Percentiles rank a stretch among this genome's conserved stretches.
phyloP scores from a whole-genome alignment of 2,113 vertebrate genomes.

The Setophaga petechia region DNA sequence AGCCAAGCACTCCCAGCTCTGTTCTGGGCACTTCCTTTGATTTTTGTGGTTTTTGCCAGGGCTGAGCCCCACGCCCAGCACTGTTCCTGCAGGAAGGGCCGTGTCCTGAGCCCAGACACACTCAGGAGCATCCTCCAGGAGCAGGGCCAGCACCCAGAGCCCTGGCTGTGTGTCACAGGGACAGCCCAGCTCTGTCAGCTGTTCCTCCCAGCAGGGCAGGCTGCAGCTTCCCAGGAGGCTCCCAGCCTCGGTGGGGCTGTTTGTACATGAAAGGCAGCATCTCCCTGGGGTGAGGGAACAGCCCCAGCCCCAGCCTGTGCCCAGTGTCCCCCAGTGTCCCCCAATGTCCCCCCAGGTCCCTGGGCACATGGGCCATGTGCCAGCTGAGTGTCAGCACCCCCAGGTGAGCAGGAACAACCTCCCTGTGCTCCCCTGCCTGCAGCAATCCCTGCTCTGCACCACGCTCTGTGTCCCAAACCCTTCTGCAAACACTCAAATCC shows the following conservation, averaged over 20 bases:
- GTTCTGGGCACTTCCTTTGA: neutral
- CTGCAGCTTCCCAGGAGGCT: neutral
- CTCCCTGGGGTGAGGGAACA: neutral
- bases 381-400: fast-evolving
- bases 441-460: neutral
- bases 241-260: neutral
- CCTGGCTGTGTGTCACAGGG: neutral
- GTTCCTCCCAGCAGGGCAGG: fast-evolving
- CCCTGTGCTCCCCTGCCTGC: neutral
- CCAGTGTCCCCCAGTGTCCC: neutral
- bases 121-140: neutral
- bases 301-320: neutral
- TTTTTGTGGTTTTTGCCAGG: neutral
- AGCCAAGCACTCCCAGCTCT: neutral
- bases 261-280: neutral
- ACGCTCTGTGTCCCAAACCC: neutral
- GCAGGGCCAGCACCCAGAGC: neutral
- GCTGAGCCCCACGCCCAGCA: neutral
- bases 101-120: neutral
- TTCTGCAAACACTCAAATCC: neutral
- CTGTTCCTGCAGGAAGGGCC: constrained; percentile 26
- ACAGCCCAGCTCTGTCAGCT: neutral
- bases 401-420: neutral
- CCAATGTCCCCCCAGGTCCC: neutral
- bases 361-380: fast-evolving